Conservation (phyloP, 2,888 invertebrate species). For the Amiota communis region DNA sequence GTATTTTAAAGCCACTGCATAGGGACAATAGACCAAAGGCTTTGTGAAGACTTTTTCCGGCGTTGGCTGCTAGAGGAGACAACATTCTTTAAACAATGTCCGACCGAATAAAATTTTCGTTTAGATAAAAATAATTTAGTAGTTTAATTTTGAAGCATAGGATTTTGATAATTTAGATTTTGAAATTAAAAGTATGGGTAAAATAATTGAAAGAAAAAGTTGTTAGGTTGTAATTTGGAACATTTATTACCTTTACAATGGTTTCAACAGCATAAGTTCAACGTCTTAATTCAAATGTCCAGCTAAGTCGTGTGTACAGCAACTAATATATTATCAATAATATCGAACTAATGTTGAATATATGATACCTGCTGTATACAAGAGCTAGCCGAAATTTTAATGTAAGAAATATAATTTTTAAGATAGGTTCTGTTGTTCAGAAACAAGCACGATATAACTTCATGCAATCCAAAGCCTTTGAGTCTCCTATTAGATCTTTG, state of each 20-base stretch:
- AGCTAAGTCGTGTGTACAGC: not conserved
- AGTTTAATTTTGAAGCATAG: too few relatives aligned
- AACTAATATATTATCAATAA: too few relatives aligned
- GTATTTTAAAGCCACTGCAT: not conserved
- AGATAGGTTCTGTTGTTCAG: not conserved
- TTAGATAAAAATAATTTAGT: too few relatives aligned
- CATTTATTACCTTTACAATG: not conserved
- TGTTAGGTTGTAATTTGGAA: not conserved
- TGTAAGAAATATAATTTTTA: not conserved
- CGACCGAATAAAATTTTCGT: too few relatives aligned
- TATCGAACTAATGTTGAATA: not conserved
- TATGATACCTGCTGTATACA: not conserved
- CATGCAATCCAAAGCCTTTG: constrained; percentile 4
- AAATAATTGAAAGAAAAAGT: not conserved
- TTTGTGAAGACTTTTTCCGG: too few relatives aligned
- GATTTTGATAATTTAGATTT: not conserved
- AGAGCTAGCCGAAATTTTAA: too few relatives aligned
- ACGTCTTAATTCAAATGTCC: too few relatives aligned
- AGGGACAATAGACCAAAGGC: too few relatives aligned
- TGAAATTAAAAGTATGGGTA: not conserved
- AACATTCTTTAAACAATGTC: not conserved
- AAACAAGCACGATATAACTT: constrained; percentile 28
- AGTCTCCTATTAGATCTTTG: not conserved
- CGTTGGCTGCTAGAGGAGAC: not conserved
- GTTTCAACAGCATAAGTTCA: too few relatives aligned